Base-by-base conservation (phyloP, 2,113 vertebrate species). In the Entelurus aequoreus region DNA sequence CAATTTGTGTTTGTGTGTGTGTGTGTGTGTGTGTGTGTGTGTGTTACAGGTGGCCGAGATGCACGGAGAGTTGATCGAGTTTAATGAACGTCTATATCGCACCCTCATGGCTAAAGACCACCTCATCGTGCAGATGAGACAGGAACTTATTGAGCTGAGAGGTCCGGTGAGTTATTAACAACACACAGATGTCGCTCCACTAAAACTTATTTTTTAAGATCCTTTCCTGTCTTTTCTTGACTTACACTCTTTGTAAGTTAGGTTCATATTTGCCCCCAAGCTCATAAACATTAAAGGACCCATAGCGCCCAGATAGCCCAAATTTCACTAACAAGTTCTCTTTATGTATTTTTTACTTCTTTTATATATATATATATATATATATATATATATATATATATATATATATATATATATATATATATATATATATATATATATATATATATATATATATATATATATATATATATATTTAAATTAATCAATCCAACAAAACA, bases 11-110 rank as follows among this genome's bases (percentile, higher is more conserved):
- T 28, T 68, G 58, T 60, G 66, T 63, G 54, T 49, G 9, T 56
- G 66, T 63, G 54, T 49, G 9, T 56, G 37, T 54, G 36, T 37
- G 19, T 58, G 35, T 62, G n/a, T 68, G 66, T 64, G 7, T 55
- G 15, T 63, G n/a, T 61, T 54, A 50, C 86, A 99, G 97, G 97
- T 99, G 67, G 97, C 97, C 0, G 96, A 99, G 90, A 99, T 99
- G 97, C 97, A 99, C 1, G 97, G 97, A 0, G 97, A 99, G 82
- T 87, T 99, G 83, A 98, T 99, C 0, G 95, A 99, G 83, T 99
- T 99, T 90, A 99, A 98, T 40, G 97, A 98, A 80, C 93, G 93
- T 48, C 91, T 98, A 55, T 97, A 99, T 76, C 90, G 95, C 21
- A 93, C 93, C 54, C 88, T 99, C 79, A 94, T 98, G 88, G 94